Evolutionary conservation across 2,888 invertebrate species (phyloP), one percentile per base, ranked within the genome.

Genomic region (Idaea aversata): DNA sequence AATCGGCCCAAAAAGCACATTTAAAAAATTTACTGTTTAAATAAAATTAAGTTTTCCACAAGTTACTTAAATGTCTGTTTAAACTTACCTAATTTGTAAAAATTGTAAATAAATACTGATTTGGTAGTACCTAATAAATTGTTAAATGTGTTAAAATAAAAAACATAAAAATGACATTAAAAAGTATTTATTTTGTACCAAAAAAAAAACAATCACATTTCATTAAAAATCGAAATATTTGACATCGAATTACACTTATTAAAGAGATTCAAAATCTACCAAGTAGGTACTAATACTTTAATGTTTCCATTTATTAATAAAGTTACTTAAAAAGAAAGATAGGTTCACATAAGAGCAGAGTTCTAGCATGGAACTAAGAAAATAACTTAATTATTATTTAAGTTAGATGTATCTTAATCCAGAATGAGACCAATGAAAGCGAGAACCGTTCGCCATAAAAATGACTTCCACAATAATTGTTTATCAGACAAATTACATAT

Each of bases 151-250:
- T 47, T n/a, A 10, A 47, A 47, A 47, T 47, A 47, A 47, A 66
- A 63, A 67, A 72, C 75, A 70, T 67, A 66, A 68, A 66, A 72
- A 60, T 59, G 66, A 70, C 76, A 76, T 77, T 82, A 81, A 82
- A 84, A 68, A 71, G 81, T 83, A 82, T 90, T 90, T 89, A 88
- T 86, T 89, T 88, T 84, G 80, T 88, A 88, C 83, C 83, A 47
- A 84, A 86, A 85, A 86, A 85, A 72, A 77, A 85, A 82, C 72
- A 81, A 83, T 83, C 81, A 84, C 80, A 82, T 82, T 83, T 79
- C 67, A 74, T 78, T 76, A 73, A 72, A 70, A 77, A 82, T 77
- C 68, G 80, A 81, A 81, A 82, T 74, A 79, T 70, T 76, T 80
- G 77, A 84, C 80, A 82, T 83, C 77, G 72, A 72, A 61, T 65